Conservation (phyloP, 2,797 vertebrate genomes). For the Anableps anableps region DNA sequence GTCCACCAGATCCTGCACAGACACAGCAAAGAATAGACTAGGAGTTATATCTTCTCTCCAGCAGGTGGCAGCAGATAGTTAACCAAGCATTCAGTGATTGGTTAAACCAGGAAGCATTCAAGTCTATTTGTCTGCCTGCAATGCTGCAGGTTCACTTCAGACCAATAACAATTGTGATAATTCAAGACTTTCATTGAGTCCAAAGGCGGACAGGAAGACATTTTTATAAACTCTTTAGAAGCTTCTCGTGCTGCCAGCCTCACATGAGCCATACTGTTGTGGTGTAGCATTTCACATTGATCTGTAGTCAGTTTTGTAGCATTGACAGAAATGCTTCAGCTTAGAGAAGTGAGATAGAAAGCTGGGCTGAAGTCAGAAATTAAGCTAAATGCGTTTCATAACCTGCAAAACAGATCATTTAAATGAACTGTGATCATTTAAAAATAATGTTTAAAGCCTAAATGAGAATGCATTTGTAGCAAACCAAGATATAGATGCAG, state of each 20-base stretch:
- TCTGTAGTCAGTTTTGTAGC: constrained; percentile 4
- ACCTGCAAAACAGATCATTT: not conserved
- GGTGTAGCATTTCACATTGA: not conserved
- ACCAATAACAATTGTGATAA: not conserved
- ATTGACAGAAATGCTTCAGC: not conserved
- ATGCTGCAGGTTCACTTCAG: constrained; percentile 10
- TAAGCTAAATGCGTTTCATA: not conserved
- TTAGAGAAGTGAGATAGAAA: not conserved
- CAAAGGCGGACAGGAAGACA: not conserved
- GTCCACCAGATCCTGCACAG: constrained; percentile 91
- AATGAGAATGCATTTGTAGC: not conserved
- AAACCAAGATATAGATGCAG: not conserved
- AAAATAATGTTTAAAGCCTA: not conserved
- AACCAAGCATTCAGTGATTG: not conserved
- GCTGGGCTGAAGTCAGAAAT: not conserved
- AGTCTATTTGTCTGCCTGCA: constrained; percentile 2
- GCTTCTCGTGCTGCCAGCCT: not conserved
- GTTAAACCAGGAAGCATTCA: constrained; percentile 26
- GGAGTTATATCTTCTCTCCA: not conserved
- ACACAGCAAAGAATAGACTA: not conserved
- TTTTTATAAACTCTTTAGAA: constrained; percentile 19
- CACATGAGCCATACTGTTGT: not conserved
- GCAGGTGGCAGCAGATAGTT: constrained; percentile 55
- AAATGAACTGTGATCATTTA: not conserved
- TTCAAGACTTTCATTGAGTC: not conserved